Percentiles rank a stretch among this genome's conserved stretches.
These are phyloP conservation scores for Porites evermanni DNA, from an alignment of 92 coral and sea anemone genomes.

Conservation along the genomic window DNA sequence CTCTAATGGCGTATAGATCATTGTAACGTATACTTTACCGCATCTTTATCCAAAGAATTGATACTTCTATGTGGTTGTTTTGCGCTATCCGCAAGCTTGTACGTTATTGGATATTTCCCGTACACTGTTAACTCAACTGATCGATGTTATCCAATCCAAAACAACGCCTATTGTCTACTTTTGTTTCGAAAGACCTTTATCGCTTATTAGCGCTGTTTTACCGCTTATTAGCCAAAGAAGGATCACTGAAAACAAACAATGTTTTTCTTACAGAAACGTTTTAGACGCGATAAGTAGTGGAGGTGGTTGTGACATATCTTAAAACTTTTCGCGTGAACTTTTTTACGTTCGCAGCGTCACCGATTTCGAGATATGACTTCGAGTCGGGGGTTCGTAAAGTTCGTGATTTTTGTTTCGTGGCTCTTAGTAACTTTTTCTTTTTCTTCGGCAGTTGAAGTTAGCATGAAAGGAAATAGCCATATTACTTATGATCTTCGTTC, in stretches of 20 bases:
- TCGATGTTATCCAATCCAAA: constrained; percentile 10
- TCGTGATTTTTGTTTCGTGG: constrained; percentile 21
- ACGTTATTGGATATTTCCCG: constrained; percentile 7
- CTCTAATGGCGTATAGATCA: neutral
- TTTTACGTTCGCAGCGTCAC: neutral
- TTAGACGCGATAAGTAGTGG: constrained; percentile 22
- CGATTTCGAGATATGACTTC: constrained; percentile 28
- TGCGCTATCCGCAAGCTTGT: constrained; percentile 18
- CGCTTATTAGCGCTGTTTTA: constrained; percentile 36
- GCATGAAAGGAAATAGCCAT: constrained; percentile 66
- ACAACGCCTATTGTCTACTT: constrained; percentile 12
- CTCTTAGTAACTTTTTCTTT: neutral
- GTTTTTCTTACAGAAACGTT: constrained; percentile 38
- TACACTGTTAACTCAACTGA: constrained; percentile 16
- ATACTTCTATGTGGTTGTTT: constrained; percentile 18
- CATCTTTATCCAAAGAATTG: constrained; percentile 37
- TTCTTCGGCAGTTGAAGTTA: constrained; percentile 59
- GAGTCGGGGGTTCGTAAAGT: constrained; percentile 39
- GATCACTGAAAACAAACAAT: constrained; percentile 28
- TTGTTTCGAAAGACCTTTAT: constrained; percentile 26
- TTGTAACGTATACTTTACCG: constrained; percentile 17
- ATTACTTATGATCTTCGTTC: constrained; percentile 82
- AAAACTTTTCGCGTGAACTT: constrained; percentile 4
- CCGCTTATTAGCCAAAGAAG: constrained; percentile 44
- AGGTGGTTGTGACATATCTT: neutral